Evolutionary conservation across 2,797 vertebrate species (phyloP), one percentile per base, ranked within the genome.

Genomic region (Chromobotia macracanthus): DNA sequence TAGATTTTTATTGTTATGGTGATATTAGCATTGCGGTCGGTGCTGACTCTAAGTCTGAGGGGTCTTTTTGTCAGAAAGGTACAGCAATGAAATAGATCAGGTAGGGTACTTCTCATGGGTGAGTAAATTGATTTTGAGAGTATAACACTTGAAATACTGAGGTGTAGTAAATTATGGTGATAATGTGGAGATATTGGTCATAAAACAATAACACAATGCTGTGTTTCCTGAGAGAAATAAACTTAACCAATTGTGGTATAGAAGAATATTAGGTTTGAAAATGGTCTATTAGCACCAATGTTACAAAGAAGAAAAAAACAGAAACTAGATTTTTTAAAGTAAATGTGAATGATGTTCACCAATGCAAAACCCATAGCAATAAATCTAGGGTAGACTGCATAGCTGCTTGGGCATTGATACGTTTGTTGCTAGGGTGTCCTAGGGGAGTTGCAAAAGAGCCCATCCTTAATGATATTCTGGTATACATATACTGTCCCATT

Each of bases 21-120:
- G 82, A 93, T 93, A 94, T 94, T 93, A 91, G 89, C 89, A 92
- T 93, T 92, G 90, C 89, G 91, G 90, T 93, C 90, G 90, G 90
- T 90, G 15, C 55, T 51, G 51, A 92, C 88, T 84, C 90, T 88
- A 80, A 46, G 61, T 90, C 89, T 91, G 90, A 92, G 86, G n/a
- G 87, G 10, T 85, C 86, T 88, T 89, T 89, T 89, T 82, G 81
- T 91, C 89, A 89, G 70, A 80, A 89, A 85, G 81, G 79, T 76
- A 82, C 38, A 35, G 66, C 84, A 65, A 81, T 84, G 77, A 84
- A 84, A 80, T 82, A 82, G 70, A 79, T 76, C 72, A 71, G 55
- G 19, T 82, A 58, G 63, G 77, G n/a, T 78, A 51, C 77, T 82
- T 35, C 68, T 74, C 71, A 75, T 81, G 81, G 80, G 76, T 78